Evolutionary conservation across 2,797 vertebrate species (phyloP).

Genomic region (Ciconia nigra): DNA sequence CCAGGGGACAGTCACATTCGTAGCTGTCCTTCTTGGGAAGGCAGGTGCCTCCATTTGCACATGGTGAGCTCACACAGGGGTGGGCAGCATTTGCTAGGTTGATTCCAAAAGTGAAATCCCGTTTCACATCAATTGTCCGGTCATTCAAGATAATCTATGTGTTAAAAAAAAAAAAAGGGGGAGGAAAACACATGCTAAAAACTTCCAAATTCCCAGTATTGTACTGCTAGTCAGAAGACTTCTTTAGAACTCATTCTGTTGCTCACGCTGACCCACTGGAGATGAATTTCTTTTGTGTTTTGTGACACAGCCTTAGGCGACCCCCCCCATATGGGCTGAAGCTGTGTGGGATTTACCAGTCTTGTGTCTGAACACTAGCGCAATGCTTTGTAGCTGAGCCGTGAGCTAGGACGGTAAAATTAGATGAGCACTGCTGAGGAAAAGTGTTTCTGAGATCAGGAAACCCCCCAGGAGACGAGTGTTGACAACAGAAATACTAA

Average conservation of each 20-base stretch:
- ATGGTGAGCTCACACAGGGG: slow-evolving; percentile 86
- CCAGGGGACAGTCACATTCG: slow-evolving; percentile 93
- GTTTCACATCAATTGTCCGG: slow-evolving; percentile 80
- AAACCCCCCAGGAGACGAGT: background rate
- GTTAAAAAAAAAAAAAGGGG: background rate
- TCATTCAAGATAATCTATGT: slow-evolving; percentile 91
- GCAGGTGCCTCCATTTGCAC: slow-evolving; percentile 89
- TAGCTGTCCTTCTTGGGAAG: slow-evolving; percentile 89
- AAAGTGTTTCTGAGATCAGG: background rate
- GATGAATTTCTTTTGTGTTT: background rate
- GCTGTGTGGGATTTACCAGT: background rate
- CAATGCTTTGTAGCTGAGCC: background rate
- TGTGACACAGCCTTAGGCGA: background rate
- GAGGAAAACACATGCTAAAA: background rate
- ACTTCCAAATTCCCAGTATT: background rate
- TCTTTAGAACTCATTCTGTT: background rate
- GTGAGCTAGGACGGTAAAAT: background rate
- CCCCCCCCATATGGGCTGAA: background rate
- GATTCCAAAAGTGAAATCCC: slow-evolving; percentile 80
- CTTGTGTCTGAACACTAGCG: background rate
- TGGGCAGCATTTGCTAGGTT: slow-evolving; percentile 88
- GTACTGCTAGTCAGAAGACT: background rate
- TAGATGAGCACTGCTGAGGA: background rate
- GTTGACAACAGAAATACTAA: background rate
- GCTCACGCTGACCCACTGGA: background rate